Conservation (phyloP, 2,888 invertebrate genomes). For the Lepas anatifera region DNA sequence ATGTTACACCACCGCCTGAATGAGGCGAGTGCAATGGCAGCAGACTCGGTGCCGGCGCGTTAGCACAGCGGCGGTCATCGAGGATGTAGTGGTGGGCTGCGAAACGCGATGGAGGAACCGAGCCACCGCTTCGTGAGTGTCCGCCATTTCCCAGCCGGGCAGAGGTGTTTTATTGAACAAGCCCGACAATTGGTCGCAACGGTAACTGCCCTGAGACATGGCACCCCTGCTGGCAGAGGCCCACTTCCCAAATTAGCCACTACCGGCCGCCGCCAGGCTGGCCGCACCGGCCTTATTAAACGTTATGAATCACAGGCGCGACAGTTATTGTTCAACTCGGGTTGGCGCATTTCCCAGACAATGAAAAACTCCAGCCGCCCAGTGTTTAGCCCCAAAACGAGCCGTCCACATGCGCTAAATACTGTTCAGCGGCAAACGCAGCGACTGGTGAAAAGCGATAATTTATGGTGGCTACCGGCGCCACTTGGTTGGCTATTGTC, state of each 20-base stretch:
- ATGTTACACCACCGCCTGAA: no score
- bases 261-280: not conserved
- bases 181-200: not conserved
- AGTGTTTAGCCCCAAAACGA: no score
- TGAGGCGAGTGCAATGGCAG: no score
- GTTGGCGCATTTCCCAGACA: not conserved
- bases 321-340: not conserved
- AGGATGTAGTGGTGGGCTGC: no score
- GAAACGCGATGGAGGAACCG: no score
- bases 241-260: not conserved
- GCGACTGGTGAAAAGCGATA: not conserved
- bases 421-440: not conserved
- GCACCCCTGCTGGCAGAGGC: not conserved
- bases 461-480: not conserved
- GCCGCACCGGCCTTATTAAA: not conserved
- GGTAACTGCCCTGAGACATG: not conserved
- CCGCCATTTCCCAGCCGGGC: not conserved
- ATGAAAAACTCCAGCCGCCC: not conserved
- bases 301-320: not conserved
- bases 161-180: slow-evolving; percentile 7
- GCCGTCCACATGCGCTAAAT: not conserved
- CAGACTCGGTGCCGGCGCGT: no score
- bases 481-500: no score
- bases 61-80: no score
- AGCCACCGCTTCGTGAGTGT: no score